Percentiles rank a stretch among this genome's conserved stretches.
Evolutionary conservation across 1,140 invertebrate species (phyloP).

Genomic region (Drosophila lini): DNA sequence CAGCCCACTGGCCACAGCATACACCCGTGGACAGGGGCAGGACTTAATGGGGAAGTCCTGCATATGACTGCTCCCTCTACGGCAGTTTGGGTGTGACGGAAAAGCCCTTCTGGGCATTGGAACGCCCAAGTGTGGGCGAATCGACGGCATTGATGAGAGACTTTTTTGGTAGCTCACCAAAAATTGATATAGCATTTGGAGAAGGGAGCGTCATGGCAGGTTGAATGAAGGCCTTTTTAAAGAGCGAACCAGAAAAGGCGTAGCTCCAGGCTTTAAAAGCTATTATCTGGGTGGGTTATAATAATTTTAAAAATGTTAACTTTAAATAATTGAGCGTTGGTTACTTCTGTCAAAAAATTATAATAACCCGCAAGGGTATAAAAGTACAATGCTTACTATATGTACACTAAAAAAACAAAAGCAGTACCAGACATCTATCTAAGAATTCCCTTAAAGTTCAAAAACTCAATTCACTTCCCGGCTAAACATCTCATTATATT

Average conservation of each 20-base stretch:
- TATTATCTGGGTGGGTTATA: not conserved
- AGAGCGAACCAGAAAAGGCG: too few species aligned
- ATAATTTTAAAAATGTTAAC: not conserved
- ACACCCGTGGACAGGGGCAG: constrained; percentile 46
- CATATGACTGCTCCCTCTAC: constrained; percentile 52
- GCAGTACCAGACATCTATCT: not conserved
- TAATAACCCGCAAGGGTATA: not conserved
- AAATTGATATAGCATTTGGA: constrained; percentile 30
- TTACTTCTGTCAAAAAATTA: too few species aligned
- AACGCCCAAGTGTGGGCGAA: constrained; percentile 28
- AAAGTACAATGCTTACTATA: too few species aligned
- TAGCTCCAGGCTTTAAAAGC: not conserved
- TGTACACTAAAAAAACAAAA: constrained; percentile 1
- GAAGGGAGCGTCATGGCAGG: not conserved
- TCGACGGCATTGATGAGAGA: constrained; percentile 1
- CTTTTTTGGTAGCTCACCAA: constrained; percentile 6
- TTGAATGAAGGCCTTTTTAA: not conserved
- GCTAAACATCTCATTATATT: constrained; percentile 27
- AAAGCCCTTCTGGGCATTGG: constrained; percentile 68
- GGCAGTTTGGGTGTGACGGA: constrained; percentile 47
- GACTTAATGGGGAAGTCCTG: constrained; percentile 72
- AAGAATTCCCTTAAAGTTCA: not conserved
- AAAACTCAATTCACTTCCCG: not conserved
- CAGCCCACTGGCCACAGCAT: constrained; percentile 55
- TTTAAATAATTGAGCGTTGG: too few species aligned